Conservation (phyloP, 2,888 invertebrate species). For the Morinoia aosen region DNA sequence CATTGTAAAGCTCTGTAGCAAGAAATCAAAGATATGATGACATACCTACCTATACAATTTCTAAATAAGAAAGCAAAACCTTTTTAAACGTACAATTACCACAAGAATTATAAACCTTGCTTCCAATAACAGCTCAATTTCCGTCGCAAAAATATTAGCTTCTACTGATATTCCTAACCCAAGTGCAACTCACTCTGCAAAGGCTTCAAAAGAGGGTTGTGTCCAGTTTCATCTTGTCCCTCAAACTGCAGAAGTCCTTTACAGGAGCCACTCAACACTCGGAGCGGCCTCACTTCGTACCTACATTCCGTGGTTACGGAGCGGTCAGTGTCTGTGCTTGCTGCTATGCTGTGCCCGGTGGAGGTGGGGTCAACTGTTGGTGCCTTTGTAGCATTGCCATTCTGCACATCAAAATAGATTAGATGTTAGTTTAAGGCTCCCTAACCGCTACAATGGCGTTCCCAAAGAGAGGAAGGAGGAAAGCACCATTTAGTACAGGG, state of each 20-base stretch:
- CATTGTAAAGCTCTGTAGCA: too few species aligned
- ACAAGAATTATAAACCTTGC: too few species aligned
- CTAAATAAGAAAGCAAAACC: too few species aligned
- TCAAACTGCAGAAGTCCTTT: slow-evolving; percentile 6
- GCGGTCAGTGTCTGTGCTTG: background rate
- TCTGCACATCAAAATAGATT: background rate
- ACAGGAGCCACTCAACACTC: background rate
- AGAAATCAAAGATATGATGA: too few species aligned
- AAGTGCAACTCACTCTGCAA: slow-evolving; percentile 22
- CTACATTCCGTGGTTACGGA: background rate
- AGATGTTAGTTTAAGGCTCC: background rate
- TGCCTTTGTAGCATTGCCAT: background rate
- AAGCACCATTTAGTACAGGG: too few species aligned
- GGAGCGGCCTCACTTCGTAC: background rate
- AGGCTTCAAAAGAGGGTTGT: background rate
- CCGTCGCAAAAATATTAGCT: too few species aligned
- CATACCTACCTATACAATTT: too few species aligned
- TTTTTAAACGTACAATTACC: too few species aligned
- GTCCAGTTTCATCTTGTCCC: background rate
- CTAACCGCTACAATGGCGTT: too few species aligned
- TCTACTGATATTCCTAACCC: too few species aligned
- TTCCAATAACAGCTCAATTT: too few species aligned
- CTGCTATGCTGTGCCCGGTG: background rate
- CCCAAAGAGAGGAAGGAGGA: too few species aligned
- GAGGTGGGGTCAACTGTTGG: background rate